A percentile compares a stretch with the other conserved stretches of the same genome.
phyloP scores from a whole-genome alignment of 2,888 invertebrate species.

The Scaptomyza reducta region DNA sequence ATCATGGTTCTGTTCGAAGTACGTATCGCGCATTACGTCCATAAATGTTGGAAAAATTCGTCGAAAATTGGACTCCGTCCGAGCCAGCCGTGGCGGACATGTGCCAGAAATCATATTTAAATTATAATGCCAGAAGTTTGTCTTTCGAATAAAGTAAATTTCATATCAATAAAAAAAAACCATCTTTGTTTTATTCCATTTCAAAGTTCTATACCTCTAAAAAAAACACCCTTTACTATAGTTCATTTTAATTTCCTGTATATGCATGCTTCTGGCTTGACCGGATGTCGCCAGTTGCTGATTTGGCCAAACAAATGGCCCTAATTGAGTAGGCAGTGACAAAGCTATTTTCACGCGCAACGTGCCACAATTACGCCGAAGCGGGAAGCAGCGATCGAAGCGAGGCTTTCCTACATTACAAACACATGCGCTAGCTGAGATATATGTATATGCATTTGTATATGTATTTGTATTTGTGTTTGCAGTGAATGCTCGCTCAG shows the following conservation, averaged over 20 bases:
- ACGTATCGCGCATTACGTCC: no score
- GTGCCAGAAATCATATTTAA: no score
- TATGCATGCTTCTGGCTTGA: conserved; percentile 13
- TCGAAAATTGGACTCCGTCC: no score
- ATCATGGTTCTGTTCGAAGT: no score
- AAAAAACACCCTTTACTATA: no score
- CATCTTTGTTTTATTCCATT: no score
- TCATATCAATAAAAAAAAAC: no score
- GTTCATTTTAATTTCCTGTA: conserved; percentile 15
- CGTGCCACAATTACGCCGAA: conserved; percentile 62
- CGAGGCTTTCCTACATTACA: conserved; percentile 17
- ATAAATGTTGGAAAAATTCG: no score
- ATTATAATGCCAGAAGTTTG: no score
- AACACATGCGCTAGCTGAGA: conserved; percentile 27
- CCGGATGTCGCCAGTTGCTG: neutral
- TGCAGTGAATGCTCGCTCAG: neutral
- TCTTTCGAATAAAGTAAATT: no score
- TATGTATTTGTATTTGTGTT: neutral
- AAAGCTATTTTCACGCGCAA: conserved; percentile 63
- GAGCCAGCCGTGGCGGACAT: no score
- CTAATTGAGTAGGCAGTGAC: conserved; percentile 46
- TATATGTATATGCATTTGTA: neutral
- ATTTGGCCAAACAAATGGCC: conserved; percentile 20
- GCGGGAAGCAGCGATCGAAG: conserved; percentile 21
- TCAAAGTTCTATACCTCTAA: no score